Evolutionary conservation across 2,113 vertebrate genomes (phyloP).

Genomic region (Coreoperca whiteheadi): DNA sequence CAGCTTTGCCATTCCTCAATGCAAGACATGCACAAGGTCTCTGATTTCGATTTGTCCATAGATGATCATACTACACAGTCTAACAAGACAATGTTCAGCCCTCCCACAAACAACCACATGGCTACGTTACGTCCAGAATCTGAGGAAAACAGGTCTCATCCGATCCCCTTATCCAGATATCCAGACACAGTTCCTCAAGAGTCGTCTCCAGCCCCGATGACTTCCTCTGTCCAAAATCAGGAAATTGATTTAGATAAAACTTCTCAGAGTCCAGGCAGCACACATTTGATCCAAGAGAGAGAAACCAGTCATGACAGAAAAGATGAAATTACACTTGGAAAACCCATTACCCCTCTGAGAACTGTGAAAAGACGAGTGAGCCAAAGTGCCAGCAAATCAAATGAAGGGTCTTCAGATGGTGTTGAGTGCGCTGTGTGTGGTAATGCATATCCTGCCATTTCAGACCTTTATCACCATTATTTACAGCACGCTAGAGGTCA

Average conservation of each 20-base stretch:
- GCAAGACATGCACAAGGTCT: constrained; percentile 40
- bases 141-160: not conserved
- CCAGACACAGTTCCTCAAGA: constrained; percentile 25
- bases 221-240: constrained; percentile 29
- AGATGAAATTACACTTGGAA: constrained; percentile 19
- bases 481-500: constrained; percentile 84
- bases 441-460: constrained; percentile 65
- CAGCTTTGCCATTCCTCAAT: constrained; percentile 78
- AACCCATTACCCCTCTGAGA: constrained; percentile 31
- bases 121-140: not conserved
- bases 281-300: constrained; percentile 6
- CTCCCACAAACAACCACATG: not conserved
- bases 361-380: constrained; percentile 2
- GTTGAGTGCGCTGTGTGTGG: constrained; percentile 81
- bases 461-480: constrained; percentile 84
- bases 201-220: not conserved
- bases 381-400: constrained; percentile 17
- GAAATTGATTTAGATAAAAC: constrained; percentile 8
- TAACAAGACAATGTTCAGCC: not conserved
- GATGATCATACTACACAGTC: constrained; percentile 26
- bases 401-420: constrained; percentile 34
- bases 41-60: constrained; percentile 41
- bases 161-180: constrained; percentile 7
- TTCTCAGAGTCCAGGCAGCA: not conserved
- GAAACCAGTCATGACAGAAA: not conserved